Evolutionary conservation across 2,888 invertebrate species (phyloP), one percentile per base, ranked within the genome.

Genomic region (Rapana venosa): DNA sequence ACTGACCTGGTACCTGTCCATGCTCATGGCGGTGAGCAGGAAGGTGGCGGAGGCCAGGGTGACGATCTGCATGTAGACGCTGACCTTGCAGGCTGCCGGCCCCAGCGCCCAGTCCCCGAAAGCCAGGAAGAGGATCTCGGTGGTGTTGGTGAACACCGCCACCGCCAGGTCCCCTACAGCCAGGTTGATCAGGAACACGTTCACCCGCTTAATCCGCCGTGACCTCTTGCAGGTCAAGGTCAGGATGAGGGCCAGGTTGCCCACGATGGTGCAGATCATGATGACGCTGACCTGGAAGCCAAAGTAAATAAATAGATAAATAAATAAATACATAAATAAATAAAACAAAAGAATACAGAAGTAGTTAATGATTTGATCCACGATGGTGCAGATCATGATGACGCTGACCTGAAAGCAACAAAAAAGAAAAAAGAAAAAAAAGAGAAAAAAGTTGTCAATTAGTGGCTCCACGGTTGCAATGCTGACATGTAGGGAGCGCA

Each of bases 61-160:
- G 20, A 96, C 96, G 6, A 96, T 95, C 94, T 96, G 96, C 13
- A 95, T 94, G 91, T 96, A 96, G 56, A 96, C 95, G 61, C 95
- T 94, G 26, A 96, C 91, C 93, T 96, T 96, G 93, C 96, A 96
- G 36, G 95, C 94, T 17, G 94, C 94, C 1, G 95, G 94, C 0
- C 96, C 96, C 26, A 96, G 93, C 17, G 96, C 95, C 96, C 96
- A 96, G 91, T 96, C 96, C 8, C 96, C 96, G 90, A 96, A 96
- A 0, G 96, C 95, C 66, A 96, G 95, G 90, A 96, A 95, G 26
- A 96, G 92, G 56, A 96, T 95, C 92, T 96, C 96, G 15, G 96
- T 95, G 32, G 96, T 95, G 96, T 96, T 96, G 8, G 96, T 96
- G 58, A 96, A 95, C 70, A 94, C 92, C 66, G 96, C 96, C 13